Base-by-base conservation (phyloP, 2,888 invertebrate genomes). In the Tiliacea citrago region DNA sequence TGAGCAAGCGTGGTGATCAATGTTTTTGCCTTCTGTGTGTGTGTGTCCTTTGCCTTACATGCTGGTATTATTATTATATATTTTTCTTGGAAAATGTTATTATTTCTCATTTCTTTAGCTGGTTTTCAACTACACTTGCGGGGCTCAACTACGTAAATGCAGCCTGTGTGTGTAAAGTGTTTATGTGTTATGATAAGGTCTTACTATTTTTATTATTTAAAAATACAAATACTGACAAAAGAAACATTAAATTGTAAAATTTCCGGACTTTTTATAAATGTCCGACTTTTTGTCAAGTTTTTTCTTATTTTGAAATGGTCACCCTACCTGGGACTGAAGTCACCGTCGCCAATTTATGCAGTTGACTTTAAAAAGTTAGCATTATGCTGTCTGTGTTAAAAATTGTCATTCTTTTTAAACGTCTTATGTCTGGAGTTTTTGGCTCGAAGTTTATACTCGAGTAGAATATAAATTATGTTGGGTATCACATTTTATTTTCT, bases 341-440 rank as follows among this genome's bases (percentile, higher is more conserved):
- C 57, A 42, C 21, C 51, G 21, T 49, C 47, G 63, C n/a, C 71
- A 68, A 65, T 83, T 72, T 72, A 83, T 68, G 55, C 70, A 82
- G 67, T 70, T 71, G 80, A 78, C 60, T 71, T 70, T 67, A 67
- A 82, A 75, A 79, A 62, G 53, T 82, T 77, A 61, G 24, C 61
- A 47, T 83, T 61, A 78, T 67, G 65, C 24, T 68, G 55, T 71
- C 70, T 65, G 42, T 60, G 45, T 49, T 66, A 72, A 72, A 78
- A 83, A 78, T 66, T 78, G 68, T 53, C 47, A 58, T 81, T 72
- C 35, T 83, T 68, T 71, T 72, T 80, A 68, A 83, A 68, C 49
- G 83, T 82, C 68, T 82, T 60, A 49, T 18, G 70, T 70, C 62
- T 77, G 29, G 63, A 55, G 39, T 60, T 45, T 58, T 60, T 60